phyloP scores from a whole-genome alignment of 1,140 invertebrate species.

The Neotoxoptera formosana region DNA sequence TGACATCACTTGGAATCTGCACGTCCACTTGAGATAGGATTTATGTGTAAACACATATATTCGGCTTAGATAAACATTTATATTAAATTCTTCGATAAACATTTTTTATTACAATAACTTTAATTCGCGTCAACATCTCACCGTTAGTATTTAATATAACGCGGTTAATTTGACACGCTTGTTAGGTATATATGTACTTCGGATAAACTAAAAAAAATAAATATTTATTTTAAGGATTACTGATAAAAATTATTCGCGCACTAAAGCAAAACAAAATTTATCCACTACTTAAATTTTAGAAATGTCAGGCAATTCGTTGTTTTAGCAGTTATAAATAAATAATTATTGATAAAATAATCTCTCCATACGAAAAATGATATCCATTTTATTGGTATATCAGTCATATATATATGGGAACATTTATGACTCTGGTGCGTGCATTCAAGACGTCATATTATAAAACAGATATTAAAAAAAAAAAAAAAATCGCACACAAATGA shows the following conservation, averaged over 20 bases:
- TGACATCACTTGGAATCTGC: not conserved
- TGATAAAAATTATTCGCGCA: not conserved
- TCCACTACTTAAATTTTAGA: not conserved
- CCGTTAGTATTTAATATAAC: not conserved
- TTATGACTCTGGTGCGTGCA: not conserved
- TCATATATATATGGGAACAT: not conserved
- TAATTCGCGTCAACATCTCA: not conserved
- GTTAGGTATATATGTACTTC: not conserved
- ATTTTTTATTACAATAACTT: constrained; percentile 5
- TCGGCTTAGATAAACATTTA: not conserved
- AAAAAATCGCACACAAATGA: not conserved
- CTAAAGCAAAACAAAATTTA: not conserved
- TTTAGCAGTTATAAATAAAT: not conserved
- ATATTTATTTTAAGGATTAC: not conserved
- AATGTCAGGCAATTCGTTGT: not conserved
- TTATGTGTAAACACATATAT: constrained; percentile 28
- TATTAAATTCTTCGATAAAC: not conserved
- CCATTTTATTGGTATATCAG: not conserved
- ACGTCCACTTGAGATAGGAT: not conserved
- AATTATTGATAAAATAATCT: not conserved
- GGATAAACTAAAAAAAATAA: not conserved
- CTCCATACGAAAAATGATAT: not conserved
- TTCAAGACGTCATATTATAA: not conserved
- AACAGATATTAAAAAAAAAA: constrained; percentile 2
- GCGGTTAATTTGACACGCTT: not conserved